Evolutionary conservation across 1,140 invertebrate genomes (phyloP).

Genomic region (Leptinotarsa lineolata): DNA sequence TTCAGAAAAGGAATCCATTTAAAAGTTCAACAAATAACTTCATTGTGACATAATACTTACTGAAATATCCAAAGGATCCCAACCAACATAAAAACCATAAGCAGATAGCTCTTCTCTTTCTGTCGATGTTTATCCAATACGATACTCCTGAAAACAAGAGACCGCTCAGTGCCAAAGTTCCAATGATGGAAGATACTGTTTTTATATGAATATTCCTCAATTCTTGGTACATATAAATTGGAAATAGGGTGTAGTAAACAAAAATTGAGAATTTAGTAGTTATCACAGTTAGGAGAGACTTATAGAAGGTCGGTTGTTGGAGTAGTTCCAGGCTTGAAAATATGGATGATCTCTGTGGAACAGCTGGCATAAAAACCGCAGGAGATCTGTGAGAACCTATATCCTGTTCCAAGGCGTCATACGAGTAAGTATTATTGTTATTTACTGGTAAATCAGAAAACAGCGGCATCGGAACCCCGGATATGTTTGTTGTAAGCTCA

Average conservation of each 20-base stretch:
- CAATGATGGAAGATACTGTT: conserved; percentile 34
- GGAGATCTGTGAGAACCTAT: neutral
- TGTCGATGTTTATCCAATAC: conserved; percentile 43
- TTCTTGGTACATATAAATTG: conserved; percentile 45
- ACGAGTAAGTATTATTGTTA: conserved; percentile 49
- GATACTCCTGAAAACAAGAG: conserved; percentile 39
- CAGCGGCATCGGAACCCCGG: conserved; percentile 41
- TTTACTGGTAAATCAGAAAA: conserved; percentile 48
- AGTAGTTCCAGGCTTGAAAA: conserved; percentile 36
- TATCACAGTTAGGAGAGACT: conserved; percentile 46
- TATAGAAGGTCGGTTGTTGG: conserved; percentile 48
- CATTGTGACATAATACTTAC: conserved; percentile 34
- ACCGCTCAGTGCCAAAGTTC: conserved; percentile 34
- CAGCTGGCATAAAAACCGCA: conserved; percentile 41
- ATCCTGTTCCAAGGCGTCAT: conserved; percentile 38
- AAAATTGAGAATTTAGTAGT: conserved; percentile 49
- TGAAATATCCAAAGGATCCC: conserved; percentile 46
- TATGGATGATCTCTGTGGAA: conserved; percentile 5
- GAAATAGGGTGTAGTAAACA: conserved; percentile 46
- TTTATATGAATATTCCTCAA: conserved; percentile 25
- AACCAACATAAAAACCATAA: conserved; percentile 45
- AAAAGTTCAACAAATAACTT: no score
- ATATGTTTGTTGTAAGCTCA: conserved; percentile 29
- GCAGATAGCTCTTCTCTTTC: conserved; percentile 39
- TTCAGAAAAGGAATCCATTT: no score